Evolutionary conservation across 2,888 invertebrate genomes (phyloP).

Genomic region (Xestobium rufovillosum): DNA sequence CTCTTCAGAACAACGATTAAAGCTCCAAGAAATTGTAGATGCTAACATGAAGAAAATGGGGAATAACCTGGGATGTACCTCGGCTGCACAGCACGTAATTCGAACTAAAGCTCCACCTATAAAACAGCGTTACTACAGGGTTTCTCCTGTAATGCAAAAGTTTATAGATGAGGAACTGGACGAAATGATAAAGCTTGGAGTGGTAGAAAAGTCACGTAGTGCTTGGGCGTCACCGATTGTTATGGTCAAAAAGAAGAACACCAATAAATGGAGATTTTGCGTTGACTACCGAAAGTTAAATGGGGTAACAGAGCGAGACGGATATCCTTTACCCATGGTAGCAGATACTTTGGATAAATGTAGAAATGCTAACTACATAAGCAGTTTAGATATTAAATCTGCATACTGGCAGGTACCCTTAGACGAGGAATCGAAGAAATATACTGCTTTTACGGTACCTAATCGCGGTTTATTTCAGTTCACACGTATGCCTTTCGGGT

Average conservation of each 20-base stretch:
- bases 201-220: no score
- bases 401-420: no score
- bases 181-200: constrained; percentile 6
- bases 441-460: constrained; percentile 14
- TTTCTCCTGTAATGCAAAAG: constrained; percentile 10
- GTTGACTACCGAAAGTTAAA: constrained; percentile 22
- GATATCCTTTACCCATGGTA: constrained; percentile 24
- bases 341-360: constrained; percentile 26
- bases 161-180: constrained; percentile 16
- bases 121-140: constrained; percentile 9
- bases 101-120: no score
- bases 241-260: no score
- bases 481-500: constrained; percentile 13
- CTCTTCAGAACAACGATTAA: no score
- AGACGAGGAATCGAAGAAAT: not conserved
- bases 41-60: no score
- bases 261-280: constrained; percentile 22
- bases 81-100: no score
- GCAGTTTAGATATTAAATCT: constrained; percentile 26
- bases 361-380: constrained; percentile 24
- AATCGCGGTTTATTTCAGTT: constrained; percentile 12
- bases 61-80: no score
- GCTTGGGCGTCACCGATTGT: no score
- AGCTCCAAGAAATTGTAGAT: no score
- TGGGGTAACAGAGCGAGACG: constrained; percentile 17